These are phyloP conservation scores for Merodon equestris DNA, from an alignment of 2,888 invertebrate genomes.

Conservation along the genomic window DNA sequence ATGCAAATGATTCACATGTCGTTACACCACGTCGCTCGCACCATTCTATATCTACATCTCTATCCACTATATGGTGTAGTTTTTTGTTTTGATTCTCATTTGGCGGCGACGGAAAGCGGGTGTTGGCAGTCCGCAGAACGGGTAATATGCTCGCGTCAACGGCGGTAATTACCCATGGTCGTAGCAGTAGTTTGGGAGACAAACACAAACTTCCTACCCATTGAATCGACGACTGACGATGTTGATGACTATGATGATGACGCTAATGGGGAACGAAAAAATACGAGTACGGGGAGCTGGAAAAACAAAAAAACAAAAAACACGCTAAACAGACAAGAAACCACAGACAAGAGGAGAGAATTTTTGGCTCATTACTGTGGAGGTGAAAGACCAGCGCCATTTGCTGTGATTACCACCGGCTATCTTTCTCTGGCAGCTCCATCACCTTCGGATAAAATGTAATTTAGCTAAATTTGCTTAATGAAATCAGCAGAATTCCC, in stretches of 20 bases:
- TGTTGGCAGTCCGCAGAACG: constrained; percentile 9
- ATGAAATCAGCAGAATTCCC: constrained; percentile 54
- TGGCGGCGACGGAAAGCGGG: not conserved
- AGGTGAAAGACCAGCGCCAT: not conserved
- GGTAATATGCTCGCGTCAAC: constrained; percentile 44
- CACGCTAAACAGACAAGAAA: constrained; percentile 17
- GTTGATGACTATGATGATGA: not conserved
- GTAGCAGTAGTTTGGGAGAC: constrained; percentile 39
- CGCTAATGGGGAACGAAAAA: not conserved
- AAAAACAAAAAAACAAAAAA: no score
- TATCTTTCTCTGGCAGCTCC: constrained; percentile 19
- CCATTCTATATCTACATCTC: no score
- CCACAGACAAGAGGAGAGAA: constrained; percentile 37
- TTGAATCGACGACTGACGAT: constrained; percentile 36
- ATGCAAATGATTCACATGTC: constrained; percentile 50
- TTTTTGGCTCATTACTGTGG: constrained; percentile 31
- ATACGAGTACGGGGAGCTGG: no score
- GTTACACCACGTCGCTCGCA: no score
- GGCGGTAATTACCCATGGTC: constrained; percentile 57
- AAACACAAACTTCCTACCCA: constrained; percentile 40
- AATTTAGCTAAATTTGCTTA: constrained; percentile 51
- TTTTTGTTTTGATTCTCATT: not conserved
- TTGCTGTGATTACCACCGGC: constrained; percentile 38
- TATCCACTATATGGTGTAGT: constrained; percentile 21
- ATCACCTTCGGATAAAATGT: constrained; percentile 43